Percentiles rank a stretch among this genome's conserved stretches.
Conservation (phyloP, 2,888 invertebrate species). For the Dione vanillae region DNA sequence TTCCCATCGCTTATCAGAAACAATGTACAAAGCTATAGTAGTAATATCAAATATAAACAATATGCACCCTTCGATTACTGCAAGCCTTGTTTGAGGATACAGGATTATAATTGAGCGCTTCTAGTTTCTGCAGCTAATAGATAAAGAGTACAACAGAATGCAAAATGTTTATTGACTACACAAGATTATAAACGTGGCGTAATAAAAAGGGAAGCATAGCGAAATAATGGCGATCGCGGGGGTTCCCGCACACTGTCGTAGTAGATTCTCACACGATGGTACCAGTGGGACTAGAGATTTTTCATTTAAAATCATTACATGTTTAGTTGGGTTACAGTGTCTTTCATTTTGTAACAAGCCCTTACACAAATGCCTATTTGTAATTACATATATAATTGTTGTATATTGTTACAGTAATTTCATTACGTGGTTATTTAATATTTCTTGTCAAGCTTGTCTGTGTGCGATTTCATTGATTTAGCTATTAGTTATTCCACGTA, state of each 20-base stretch:
- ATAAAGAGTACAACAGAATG: constrained; percentile 77
- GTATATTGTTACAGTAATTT: constrained; percentile 84
- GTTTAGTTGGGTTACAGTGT: constrained; percentile 86
- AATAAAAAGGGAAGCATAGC: constrained; percentile 80
- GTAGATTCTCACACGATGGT: constrained; percentile 80
- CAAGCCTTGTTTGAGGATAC: constrained; percentile 83
- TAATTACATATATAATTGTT: constrained; percentile 77
- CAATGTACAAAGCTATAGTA: constrained; percentile 89
- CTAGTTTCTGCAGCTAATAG: constrained; percentile 79
- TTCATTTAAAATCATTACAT: constrained; percentile 85
- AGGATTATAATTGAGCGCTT: constrained; percentile 82
- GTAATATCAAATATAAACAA: constrained; percentile 85
- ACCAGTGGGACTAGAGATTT: constrained; percentile 88
- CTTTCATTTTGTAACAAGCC: constrained; percentile 85
- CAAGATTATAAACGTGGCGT: constrained; percentile 78
- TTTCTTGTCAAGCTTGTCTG: constrained; percentile 77
- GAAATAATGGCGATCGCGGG: constrained; percentile 58
- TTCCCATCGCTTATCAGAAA: constrained; percentile 89
- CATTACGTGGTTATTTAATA: constrained; percentile 81
- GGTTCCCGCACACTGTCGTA: constrained; percentile 43
- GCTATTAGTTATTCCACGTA: constrained; percentile 49
- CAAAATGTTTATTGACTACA: constrained; percentile 80
- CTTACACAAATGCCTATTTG: constrained; percentile 86
- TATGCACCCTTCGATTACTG: constrained; percentile 85
- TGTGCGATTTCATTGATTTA: constrained; percentile 55